Conservation (phyloP, 1,140 invertebrate species). For the Magallana angulata region DNA sequence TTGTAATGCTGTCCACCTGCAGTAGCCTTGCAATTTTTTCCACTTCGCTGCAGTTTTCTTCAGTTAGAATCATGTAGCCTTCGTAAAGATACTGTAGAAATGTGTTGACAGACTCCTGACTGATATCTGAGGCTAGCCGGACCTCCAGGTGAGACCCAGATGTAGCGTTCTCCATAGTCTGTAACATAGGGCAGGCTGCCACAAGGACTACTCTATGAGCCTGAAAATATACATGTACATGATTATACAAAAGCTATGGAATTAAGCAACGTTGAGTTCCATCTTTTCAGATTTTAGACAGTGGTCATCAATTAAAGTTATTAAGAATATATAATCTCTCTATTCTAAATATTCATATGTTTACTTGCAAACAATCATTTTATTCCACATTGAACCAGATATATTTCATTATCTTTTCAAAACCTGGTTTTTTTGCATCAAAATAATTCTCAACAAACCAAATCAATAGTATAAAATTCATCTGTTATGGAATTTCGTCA, state of each 20-base stretch:
- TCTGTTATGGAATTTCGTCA: too few relatives aligned
- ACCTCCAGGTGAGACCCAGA: conserved; percentile 56
- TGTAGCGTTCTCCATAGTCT: conserved; percentile 52
- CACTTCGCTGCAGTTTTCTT: conserved; percentile 55
- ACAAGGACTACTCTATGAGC: conserved; percentile 59
- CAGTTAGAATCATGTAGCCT: conserved; percentile 58
- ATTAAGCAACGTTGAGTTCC: too few relatives aligned
- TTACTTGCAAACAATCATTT: too few relatives aligned
- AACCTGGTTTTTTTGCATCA: too few relatives aligned
- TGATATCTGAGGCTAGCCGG: conserved; percentile 52
- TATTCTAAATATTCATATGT: too few relatives aligned
- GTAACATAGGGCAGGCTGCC: conserved; percentile 58
- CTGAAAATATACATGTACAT: conserved; percentile 27
- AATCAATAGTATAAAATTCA: too few relatives aligned
- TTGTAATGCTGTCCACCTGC: conserved; percentile 56
- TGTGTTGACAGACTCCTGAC: conserved; percentile 47
- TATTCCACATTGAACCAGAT: too few relatives aligned
- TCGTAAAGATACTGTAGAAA: conserved; percentile 61
- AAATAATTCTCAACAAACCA: too few relatives aligned
- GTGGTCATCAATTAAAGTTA: too few relatives aligned
- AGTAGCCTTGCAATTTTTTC: conserved; percentile 57
- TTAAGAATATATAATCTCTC: too few relatives aligned
- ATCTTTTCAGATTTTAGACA: too few relatives aligned
- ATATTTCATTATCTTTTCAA: too few relatives aligned
- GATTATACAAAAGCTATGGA: neutral